A percentile compares a stretch with the other conserved stretches of the same genome.
phyloP scores from a whole-genome alignment of 2,888 invertebrate genomes.

The Halictus quadricinctus region DNA sequence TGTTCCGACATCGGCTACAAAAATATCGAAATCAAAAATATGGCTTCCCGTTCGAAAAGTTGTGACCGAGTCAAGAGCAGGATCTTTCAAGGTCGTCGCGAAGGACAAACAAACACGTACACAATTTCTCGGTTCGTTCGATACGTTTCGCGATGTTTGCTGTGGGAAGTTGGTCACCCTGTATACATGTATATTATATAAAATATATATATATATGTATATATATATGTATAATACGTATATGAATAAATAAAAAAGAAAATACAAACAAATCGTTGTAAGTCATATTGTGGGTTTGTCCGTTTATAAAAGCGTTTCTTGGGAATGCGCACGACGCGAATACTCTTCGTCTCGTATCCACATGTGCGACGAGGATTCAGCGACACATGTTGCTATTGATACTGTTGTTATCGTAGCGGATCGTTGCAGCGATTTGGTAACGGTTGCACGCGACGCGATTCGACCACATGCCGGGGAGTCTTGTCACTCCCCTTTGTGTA shows the following conservation, averaged over 20 bases:
- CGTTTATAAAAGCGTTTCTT: conserved; percentile 76
- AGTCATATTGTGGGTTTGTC: background rate
- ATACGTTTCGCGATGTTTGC: background rate
- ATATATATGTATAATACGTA: background rate
- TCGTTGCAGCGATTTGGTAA: conserved; percentile 53
- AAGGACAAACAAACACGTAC: background rate
- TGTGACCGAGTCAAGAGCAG: background rate
- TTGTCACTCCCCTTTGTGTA: conserved; percentile 75
- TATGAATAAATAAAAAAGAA: background rate
- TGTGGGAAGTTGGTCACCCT: background rate
- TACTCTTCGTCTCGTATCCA: conserved; percentile 57
- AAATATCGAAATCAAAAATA: background rate
- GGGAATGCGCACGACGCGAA: conserved; percentile 68
- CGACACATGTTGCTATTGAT: conserved; percentile 50
- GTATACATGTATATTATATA: conserved; percentile 6
- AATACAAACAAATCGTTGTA: background rate
- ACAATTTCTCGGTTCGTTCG: background rate
- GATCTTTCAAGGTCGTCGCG: background rate
- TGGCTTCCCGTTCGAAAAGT: background rate
- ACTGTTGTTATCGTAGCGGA: conserved; percentile 74
- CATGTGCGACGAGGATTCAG: conserved; percentile 55
- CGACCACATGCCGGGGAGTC: conserved; percentile 53
- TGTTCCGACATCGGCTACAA: background rate
- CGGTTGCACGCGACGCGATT: conserved; percentile 19
- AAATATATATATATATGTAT: background rate